Evolutionary conservation across 2,113 vertebrate genomes (phyloP), one percentile per base, ranked within the genome.

Genomic region (Chrysemys picta): DNA sequence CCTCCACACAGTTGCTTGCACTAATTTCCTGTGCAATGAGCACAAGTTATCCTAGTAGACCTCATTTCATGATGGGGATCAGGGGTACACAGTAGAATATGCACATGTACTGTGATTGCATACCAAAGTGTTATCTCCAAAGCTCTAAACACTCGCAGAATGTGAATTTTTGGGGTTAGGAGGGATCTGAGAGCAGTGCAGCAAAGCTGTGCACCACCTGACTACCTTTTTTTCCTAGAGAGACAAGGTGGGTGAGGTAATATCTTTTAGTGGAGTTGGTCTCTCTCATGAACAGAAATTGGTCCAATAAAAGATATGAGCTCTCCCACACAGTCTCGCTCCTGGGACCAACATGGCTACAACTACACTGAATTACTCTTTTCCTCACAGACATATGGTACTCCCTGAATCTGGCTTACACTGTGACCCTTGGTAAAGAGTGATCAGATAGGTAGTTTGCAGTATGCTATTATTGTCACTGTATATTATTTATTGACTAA

Each of bases 131-230:
- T 35, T 1, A 0, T n/a, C 52, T 86, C 69, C 80, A 95, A 89
- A 85, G 80, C 83, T 86, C 1, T 0, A 49, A 93, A 16, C 82
- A 91, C 89, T 24, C 79, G 47, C 83, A 91, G 82, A 96, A 95
- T 53, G 21, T 79, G 85, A 69, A 90, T 62, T 38, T 56, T 83
- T 90, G 87, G 29, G 80, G 80, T 93, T 88, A 96, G 80, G n/a
- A 89, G 62, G 89, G 49, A 84, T 25, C 53, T 27, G 6, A 25
- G 14, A 38, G 21, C 78, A 84, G 7, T 85, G 76, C 42, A 87
- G 57, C 31, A 17, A 84, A 87, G 24, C 0, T 89, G 42, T 35
- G 49, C 65, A 95, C 3, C 1, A 91, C 35, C 53, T 35, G 47
- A 87, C 84, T 69, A 50, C 35, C 62, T 76, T 21, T 56, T 56